Evolutionary conservation across 1,140 invertebrate genomes (phyloP), one percentile per base, ranked within the genome.

Genomic region (Panulirus ornatus): DNA sequence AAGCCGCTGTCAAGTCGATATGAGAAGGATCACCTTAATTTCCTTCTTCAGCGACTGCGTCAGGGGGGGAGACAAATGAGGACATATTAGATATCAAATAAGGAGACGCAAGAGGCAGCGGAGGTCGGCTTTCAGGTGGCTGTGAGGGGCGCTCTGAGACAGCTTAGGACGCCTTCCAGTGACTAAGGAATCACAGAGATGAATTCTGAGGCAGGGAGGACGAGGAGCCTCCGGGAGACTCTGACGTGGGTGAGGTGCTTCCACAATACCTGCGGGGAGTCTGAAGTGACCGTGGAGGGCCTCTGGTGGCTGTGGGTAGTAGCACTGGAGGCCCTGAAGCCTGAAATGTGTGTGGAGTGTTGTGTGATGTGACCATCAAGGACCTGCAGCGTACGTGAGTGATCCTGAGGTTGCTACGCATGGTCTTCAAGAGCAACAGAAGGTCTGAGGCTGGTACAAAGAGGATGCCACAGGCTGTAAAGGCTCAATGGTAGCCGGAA

Each of bases 11-110:
- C 79, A 63, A 58, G 54, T 54, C 79, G 79, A 82, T 82, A 82
- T 82, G 79, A 82, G 79, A 82, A 82, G 79, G 79, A 82, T 82
- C 79, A 58, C 79, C 79, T 82, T 82, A 82, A 82, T 82, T 82
- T 63, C 79, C 79, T 82, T 82, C 79, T 82, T 82, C 79, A 63
- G 79, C 79, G 47, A 54, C 79, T 82, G 47, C 51, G 54, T 63
- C 79, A 82, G 79, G 54, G 79, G 42, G 42, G 42, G 42, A 36
- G 79, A 82, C 54, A 82, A 82, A 82, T 82, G 79, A 63, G 47
- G 79, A 82, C 19, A 30, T 82, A 82, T 54, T 63, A 58, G 79
- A 82, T 42, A 63, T 58, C 47, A 58, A 82, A 82, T 34, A 78
- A 44, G 75, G 42, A 47, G 19, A 27, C 8, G 58, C 1, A 6